These are phyloP conservation scores for Polyodon spathula DNA, from an alignment of 2,113 vertebrate genomes.

Conservation along the genomic window DNA sequence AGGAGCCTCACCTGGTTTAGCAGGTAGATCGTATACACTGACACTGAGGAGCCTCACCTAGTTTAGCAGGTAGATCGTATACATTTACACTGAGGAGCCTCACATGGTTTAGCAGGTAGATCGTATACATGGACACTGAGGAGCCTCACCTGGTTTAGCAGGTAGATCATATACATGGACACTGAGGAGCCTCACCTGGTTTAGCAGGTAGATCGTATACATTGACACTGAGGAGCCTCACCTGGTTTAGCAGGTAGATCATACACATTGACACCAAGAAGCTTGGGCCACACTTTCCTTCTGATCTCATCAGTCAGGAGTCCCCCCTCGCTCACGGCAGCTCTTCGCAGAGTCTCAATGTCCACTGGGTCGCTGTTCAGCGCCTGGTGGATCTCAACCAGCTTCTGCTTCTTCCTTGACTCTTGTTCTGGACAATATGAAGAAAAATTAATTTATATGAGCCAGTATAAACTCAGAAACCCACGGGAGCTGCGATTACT, in stretches of 20 bases:
- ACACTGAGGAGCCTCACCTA: too few species aligned
- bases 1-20: too few species aligned
- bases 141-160: too few species aligned
- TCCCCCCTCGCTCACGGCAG: conserved; percentile 59
- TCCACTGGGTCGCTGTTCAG: conserved; percentile 65
- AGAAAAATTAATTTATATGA: background rate
- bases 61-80: too few species aligned
- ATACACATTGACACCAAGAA: conserved; percentile 58
- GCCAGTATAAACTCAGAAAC: background rate
- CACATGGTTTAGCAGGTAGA: too few species aligned
- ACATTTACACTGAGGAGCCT: too few species aligned
- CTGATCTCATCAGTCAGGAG: conserved; percentile 56
- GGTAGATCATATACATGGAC: background rate
- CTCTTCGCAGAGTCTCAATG: conserved; percentile 53
- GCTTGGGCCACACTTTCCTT: conserved; percentile 60
- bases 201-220: too few species aligned
- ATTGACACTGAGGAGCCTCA: conserved; percentile 14
- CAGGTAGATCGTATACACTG: too few species aligned
- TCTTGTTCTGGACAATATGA: conserved; percentile 32
- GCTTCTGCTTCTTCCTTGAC: conserved; percentile 57
- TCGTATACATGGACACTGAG: too few species aligned
- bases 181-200: background rate
- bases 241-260: conserved; percentile 54
- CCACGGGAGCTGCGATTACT: too few species aligned
- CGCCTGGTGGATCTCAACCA: conserved; percentile 56